phyloP scores from a whole-genome alignment of 2,797 vertebrate genomes.

The Sciaenops ocellatus region DNA sequence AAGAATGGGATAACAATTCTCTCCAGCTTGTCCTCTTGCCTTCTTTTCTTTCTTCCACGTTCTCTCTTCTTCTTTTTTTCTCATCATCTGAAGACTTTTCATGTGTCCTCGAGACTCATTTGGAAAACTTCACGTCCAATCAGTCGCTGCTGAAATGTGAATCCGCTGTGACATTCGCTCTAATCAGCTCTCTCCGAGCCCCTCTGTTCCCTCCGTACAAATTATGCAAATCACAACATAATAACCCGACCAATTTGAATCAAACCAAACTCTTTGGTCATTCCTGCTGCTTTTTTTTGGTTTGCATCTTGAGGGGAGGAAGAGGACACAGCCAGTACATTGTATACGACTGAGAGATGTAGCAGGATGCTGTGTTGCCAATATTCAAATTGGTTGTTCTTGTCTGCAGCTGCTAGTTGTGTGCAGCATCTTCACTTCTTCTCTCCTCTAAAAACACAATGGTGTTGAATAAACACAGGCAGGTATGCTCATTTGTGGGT shows the following conservation, averaged over 20 bases:
- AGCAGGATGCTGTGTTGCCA: conserved; percentile 1
- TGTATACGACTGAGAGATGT: conserved; percentile 9
- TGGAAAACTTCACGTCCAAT: conserved; percentile 70
- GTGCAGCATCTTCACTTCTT: conserved; percentile 6
- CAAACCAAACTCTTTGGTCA: conserved; percentile 36
- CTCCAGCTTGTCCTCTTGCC: conserved; percentile 20
- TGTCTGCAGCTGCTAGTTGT: conserved; percentile 28
- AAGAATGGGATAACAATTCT: conserved; percentile 34
- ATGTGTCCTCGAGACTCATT: conserved; percentile 61
- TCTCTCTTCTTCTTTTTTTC: conserved; percentile 32
- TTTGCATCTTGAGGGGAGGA: conserved; percentile 15
- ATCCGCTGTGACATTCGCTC: conserved; percentile 74
- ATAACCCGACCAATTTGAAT: conserved; percentile 64
- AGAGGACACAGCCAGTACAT: conserved; percentile 22
- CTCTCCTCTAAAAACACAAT: conserved; percentile 10
- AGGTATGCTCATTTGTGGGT: conserved; percentile 14
- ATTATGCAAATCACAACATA: conserved; percentile 73
- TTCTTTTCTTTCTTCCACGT: conserved; percentile 29
- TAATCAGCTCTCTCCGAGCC: conserved; percentile 69
- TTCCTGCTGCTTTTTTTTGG: conserved; percentile 5
- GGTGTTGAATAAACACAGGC: not conserved
- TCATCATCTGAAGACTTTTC: conserved; percentile 54
- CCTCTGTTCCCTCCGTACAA: conserved; percentile 33
- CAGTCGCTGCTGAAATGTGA: conserved; percentile 62
- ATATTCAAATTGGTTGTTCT: conserved; percentile 14